Evolutionary conservation across 2,888 invertebrate species (phyloP), one percentile per base, ranked within the genome.

Genomic region (Eristalis tenax): DNA sequence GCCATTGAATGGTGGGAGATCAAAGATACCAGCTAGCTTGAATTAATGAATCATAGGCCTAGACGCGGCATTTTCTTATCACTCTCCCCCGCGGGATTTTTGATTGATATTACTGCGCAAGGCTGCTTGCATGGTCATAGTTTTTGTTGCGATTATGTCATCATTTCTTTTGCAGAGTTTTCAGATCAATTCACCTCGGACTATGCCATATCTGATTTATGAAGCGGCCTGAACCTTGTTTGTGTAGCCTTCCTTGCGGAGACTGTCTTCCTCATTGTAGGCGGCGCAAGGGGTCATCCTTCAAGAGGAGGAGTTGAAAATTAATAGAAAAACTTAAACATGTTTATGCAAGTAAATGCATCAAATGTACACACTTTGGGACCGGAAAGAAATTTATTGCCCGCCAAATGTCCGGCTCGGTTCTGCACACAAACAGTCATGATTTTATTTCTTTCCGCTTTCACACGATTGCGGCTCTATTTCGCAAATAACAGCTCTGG

Each of bases 21-120:
- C 50, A 50, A 50, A 50, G 50, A 50, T 50, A 50, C 50, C n/a
- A 50, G 50, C 50, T 18, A n/a, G 8, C 50, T 50, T 50, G 50
- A 50, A 50, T 50, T 50, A 50, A 50, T 50, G 50, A 50, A 50
- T 50, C 50, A 50, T 50, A 50, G 50, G n/a, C 50, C 50, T 50
- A 50, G 50, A 50, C 50, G 18, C 50, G 18, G 50, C 18, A 0
- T 8, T 18, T 8, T 18, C 18, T 50, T 50, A 50, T 50, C 18
- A 50, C 50, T 50, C 50, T 50, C 50, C 50, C 50, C 50, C 50
- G 50, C 50, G 50, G 50, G 50, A 50, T 50, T n/a, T 50, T 50
- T 50, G 50, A 50, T 50, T 50, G 50, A 50, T 50, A 50, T 50
- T 50, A 50, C n/a, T 50, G 4, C 50, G 18, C 50, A 18, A 50